Evolutionary conservation across 2,113 vertebrate species (phyloP), one percentile per base, ranked within the genome.

Genomic region (Cebus imitator): DNA sequence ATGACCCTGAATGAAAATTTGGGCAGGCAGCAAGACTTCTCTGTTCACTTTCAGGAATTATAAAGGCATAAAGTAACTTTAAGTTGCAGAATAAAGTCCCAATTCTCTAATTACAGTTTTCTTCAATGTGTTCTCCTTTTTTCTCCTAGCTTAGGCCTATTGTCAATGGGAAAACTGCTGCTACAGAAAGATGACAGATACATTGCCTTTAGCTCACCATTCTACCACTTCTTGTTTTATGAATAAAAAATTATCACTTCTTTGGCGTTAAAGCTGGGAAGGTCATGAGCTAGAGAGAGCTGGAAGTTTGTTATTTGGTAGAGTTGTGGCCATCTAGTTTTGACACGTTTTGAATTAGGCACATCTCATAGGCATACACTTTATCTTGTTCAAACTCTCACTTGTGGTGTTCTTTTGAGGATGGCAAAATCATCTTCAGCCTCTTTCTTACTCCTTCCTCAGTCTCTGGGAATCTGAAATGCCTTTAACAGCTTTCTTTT

Each of bases 371-470:
- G 81, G 30, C 18, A 32, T 9, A 25, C 64, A 64, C 27, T 92
- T 93, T 80, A 78, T 61, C 84, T 61, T 78, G 1, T 66, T 13
- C 83, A 61, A 70, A 84, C n/a, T 80, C 78, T 88, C 45, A 52
- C 43, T 90, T 86, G 13, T 3, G 10, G 6, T 75, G 50, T 20
- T 58, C 64, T 66, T 89, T 90, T 94, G 78, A 87, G 4, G 14
- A 50, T 64, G 32, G 58, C 30, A 94, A 90, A 92, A 84, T 87
- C 57, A 73, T 90, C 25, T 97, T 84, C 58, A 66, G n/a, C 13
- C 32, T 90, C 8, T 20, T 95, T 25, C 23, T 48, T 92, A 45
- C 6, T 85, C 6, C 27, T 61, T 83, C 18, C 1, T 86, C 10
- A 64, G 43, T 2, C 45, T 25, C n/a, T 85, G 30, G 32, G 23